Base-by-base conservation (phyloP, 2,797 vertebrate genomes). In the Falco cherrug region DNA sequence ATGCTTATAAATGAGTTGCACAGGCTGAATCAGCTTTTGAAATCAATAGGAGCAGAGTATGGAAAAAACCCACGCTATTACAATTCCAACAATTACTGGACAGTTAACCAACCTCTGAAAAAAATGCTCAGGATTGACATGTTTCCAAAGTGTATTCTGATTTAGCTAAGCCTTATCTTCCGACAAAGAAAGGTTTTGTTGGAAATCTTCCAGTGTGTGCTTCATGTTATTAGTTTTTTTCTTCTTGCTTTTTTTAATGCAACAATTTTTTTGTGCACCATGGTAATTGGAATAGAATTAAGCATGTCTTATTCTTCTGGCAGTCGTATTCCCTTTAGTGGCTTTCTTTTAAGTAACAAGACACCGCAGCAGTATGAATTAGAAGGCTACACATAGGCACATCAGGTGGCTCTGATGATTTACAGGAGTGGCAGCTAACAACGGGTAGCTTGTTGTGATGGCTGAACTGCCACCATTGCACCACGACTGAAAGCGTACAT, bases 311-410 rank as follows among this genome's bases (percentile, higher is more conserved):
- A 79, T 88, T 91, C 69, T 91, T 93, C 59, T 9, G 1, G 63
- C 67, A 79, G 77, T 65, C 78, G 35, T 56, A 82, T 69, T 89
- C 67, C 67, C 86, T 79, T 83, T 71, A 31, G 71, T 77, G 39
- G 35, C 71, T 93, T 89, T 65, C 84, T 91, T 91, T 82, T 48
- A 76, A 93, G 93, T 63, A 85, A 92, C 71, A 82, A 90, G 92
- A 89, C 76, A 88, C 57, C 16, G 5, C 69, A 96, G 85, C 91
- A 90, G 82, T 51, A 79, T 92, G 96, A 96, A 95, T 95, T 93
- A 93, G 95, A 98, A 97, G 86, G 86, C 95, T 97, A 54, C 68
- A 81, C 87, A 74, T n/a, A 85, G 73, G 87, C 94, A 60, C 92
- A 89, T 94, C 61, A 1, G 87, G 83, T 86, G 78, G 77, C 94